Evolutionary conservation across 2,113 vertebrate species (phyloP).

Genomic region (Narcine bancroftii): DNA sequence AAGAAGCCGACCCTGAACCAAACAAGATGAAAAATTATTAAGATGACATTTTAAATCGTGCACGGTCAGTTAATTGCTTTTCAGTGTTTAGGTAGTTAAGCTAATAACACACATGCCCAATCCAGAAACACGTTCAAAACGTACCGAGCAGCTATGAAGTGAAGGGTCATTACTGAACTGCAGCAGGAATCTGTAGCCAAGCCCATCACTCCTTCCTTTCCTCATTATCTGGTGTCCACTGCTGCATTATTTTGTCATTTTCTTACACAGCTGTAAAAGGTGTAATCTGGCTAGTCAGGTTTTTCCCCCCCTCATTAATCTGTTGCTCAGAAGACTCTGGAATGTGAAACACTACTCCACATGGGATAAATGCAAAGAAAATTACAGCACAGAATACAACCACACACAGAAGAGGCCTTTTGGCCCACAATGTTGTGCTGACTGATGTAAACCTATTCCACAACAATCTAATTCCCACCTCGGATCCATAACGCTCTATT

Average conservation of each 20-base stretch:
- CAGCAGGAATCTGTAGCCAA: not conserved
- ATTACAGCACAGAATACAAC: too few species aligned
- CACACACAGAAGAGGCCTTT: too few species aligned
- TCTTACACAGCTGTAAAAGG: not conserved
- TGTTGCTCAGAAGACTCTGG: not conserved
- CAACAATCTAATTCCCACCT: too few species aligned
- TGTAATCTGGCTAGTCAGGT: not conserved
- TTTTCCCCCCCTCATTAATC: not conserved
- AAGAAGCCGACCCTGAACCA: constrained; percentile 80
- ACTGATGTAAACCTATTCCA: too few species aligned
- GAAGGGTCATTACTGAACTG: not conserved
- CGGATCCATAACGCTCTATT: too few species aligned
- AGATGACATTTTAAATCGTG: not conserved
- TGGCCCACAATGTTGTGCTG: too few species aligned
- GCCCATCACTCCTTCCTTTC: not conserved
- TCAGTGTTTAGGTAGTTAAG: not conserved
- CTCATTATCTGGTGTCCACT: not conserved
- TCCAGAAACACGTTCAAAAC: not conserved
- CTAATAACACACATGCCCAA: not conserved
- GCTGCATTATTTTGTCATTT: not conserved
- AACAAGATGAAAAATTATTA: constrained; percentile 22
- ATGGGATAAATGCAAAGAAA: too few species aligned
- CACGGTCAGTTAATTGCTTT: not conserved
- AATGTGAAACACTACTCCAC: not conserved
- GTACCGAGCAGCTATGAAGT: too few species aligned